These are phyloP conservation scores for Macaca fascicularis DNA, from an alignment of 2,113 vertebrate genomes.

Conservation along the genomic window DNA sequence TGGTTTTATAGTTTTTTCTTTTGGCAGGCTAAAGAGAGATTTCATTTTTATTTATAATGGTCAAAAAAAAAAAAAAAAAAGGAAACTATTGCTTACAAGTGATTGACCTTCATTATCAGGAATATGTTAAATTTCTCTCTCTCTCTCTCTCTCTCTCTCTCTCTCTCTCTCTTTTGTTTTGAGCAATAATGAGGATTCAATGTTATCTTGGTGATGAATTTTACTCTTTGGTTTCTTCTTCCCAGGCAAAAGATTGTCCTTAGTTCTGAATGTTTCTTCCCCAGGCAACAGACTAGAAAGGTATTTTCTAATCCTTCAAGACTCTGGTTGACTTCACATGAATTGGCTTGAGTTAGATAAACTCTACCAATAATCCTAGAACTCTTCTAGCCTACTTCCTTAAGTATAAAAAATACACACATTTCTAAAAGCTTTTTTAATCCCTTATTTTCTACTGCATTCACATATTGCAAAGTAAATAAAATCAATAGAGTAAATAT, in stretches of 20 bases:
- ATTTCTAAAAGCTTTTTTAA: not conserved
- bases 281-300: not conserved
- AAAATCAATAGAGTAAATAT: not conserved
- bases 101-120: not conserved
- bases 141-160: not conserved
- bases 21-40: not conserved
- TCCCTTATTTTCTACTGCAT: not conserved
- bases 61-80: not conserved
- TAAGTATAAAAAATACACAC: not conserved
- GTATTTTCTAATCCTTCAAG: not conserved
- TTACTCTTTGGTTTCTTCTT: slow-evolving; percentile 16
- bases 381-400: not conserved
- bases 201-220: not conserved
- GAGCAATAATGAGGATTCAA: not conserved
- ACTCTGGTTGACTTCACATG: not conserved
- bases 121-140: not conserved
- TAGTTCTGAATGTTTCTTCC: not conserved
- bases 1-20: not conserved
- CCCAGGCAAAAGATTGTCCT: not conserved
- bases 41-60: not conserved
- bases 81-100: not conserved
- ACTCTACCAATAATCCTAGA: not conserved
- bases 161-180: not conserved
- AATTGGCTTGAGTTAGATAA: not conserved
- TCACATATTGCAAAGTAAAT: not conserved